These are phyloP conservation scores for Gobio gobio DNA, from an alignment of 2,113 vertebrate species.

Conservation along the genomic window DNA sequence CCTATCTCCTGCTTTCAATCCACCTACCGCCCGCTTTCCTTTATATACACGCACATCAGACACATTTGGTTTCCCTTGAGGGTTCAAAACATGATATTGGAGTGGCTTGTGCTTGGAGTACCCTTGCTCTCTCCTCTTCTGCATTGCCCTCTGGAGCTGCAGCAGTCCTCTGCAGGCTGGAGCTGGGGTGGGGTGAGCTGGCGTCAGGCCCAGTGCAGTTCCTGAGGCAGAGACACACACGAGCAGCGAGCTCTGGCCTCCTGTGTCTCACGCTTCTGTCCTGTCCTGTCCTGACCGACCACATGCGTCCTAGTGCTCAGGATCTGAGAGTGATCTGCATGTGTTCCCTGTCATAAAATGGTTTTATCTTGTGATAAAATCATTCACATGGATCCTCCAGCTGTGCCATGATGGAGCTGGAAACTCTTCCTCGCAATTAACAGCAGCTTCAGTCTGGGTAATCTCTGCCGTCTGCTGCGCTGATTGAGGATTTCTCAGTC, in stretches of 20 bases:
- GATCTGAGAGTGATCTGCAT: conserved; percentile 32
- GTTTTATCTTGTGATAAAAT: not conserved
- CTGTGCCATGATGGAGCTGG: not conserved
- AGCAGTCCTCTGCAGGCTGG: conserved; percentile 74
- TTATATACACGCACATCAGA: conserved; percentile 13
- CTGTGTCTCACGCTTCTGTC: conserved; percentile 14
- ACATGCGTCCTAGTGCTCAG: not conserved
- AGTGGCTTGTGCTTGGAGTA: conserved; percentile 54
- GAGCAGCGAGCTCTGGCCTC: conserved; percentile 3
- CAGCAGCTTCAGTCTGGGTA: not conserved
- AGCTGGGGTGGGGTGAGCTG: conserved; percentile 75
- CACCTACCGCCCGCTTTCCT: not conserved
- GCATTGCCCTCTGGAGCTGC: conserved; percentile 77
- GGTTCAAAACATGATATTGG: conserved; percentile 14
- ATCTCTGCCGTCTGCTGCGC: conserved; percentile 53
- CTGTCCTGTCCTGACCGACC: conserved; percentile 5
- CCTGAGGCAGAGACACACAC: conserved; percentile 31
- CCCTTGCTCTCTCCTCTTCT: conserved; percentile 69
- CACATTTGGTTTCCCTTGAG: conserved; percentile 6
- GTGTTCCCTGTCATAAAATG: not conserved
- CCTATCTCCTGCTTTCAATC: conserved; percentile 11
- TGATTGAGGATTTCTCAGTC: conserved; percentile 62
- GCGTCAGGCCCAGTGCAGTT: conserved; percentile 64
- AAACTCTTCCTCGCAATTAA: conserved; percentile 15
- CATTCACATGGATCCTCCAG: not conserved